Conservation (phyloP, 2,888 invertebrate genomes). For the Sminthurides aquaticus region DNA sequence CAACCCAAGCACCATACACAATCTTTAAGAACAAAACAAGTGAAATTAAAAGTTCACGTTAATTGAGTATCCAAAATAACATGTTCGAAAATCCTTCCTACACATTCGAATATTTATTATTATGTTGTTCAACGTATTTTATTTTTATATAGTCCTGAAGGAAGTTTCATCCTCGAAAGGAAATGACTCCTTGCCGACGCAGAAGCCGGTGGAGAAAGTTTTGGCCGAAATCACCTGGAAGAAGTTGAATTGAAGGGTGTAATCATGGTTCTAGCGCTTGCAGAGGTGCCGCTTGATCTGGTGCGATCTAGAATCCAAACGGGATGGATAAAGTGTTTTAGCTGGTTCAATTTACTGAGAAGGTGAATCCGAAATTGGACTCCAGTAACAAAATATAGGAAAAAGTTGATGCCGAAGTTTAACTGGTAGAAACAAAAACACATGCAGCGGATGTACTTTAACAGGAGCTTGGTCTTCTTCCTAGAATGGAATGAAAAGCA, state of each 20-base stretch:
- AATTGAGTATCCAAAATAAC: too few species aligned
- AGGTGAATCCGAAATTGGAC: constrained; percentile 45
- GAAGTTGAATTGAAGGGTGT: not conserved
- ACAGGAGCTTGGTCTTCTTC: constrained; percentile 46
- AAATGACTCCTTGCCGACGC: not conserved
- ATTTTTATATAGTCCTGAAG: too few species aligned
- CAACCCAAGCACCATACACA: too few species aligned
- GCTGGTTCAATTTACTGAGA: constrained; percentile 16
- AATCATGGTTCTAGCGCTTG: not conserved
- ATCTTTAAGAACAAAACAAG: too few species aligned
- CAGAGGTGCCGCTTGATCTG: not conserved
- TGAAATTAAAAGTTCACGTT: too few species aligned
- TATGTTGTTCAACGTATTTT: too few species aligned
- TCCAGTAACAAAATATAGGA: constrained; percentile 47
- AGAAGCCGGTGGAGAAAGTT: not conserved
- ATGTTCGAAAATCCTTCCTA: too few species aligned
- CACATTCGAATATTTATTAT: too few species aligned
- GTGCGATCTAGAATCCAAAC: not conserved
- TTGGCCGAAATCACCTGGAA: not conserved
- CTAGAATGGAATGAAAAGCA: too few species aligned
- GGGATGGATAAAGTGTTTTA: not conserved
- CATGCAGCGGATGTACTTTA: constrained; percentile 47
- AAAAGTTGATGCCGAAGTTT: constrained; percentile 48
- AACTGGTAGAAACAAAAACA: constrained; percentile 47
- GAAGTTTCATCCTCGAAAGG: too few species aligned